These are phyloP conservation scores for Campaea margaritaria DNA, from an alignment of 2,888 invertebrate genomes.

Conservation along the genomic window DNA sequence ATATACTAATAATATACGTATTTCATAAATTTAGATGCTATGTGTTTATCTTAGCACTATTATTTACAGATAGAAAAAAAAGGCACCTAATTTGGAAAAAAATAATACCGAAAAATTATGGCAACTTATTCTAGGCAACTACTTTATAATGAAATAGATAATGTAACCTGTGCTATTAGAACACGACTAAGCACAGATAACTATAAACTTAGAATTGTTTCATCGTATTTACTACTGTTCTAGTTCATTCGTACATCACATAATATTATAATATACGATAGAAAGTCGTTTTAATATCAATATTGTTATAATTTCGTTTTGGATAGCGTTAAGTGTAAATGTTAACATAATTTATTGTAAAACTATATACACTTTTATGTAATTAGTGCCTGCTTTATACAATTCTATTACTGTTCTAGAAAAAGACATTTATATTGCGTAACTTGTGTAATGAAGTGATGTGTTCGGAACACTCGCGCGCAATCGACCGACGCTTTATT, in stretches of 20 bases:
- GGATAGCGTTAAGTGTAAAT: constrained; percentile 77
- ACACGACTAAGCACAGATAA: constrained; percentile 11
- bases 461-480: constrained; percentile 70
- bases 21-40: constrained; percentile 14
- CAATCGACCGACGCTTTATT: constrained; percentile 55
- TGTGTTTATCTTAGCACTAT: constrained; percentile 39
- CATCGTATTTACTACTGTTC: constrained; percentile 47
- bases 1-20: constrained; percentile 20
- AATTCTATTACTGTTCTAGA: constrained; percentile 70
- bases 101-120: constrained; percentile 12
- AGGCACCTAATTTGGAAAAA: constrained; percentile 24
- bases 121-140: constrained; percentile 36
- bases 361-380: constrained; percentile 78
- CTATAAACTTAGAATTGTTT: constrained; percentile 13
- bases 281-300: constrained; percentile 57
- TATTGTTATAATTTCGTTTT: constrained; percentile 68
- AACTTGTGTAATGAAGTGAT: constrained; percentile 59
- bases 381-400: constrained; percentile 84
- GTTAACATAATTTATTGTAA: constrained; percentile 83
- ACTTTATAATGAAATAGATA: constrained; percentile 11
- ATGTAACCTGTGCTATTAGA: constrained; percentile 34
- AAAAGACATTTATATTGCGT: constrained; percentile 77
- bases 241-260: constrained; percentile 68
- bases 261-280: constrained; percentile 46
- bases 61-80: constrained; percentile 23